Base-by-base conservation (phyloP, 2,113 vertebrate genomes). In the Oceanodroma tethys region DNA sequence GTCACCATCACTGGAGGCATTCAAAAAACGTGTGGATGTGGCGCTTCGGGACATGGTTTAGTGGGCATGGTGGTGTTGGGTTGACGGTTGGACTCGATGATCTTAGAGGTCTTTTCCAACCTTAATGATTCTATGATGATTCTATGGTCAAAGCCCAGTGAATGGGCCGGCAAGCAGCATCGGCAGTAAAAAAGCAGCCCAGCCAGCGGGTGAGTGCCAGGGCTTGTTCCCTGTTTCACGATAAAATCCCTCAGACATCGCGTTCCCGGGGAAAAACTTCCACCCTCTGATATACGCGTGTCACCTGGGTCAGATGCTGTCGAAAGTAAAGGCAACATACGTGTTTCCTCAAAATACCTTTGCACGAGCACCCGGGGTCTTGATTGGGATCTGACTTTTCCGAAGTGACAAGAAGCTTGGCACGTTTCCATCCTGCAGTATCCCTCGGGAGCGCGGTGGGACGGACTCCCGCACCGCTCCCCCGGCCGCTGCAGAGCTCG, bases 231-330 rank as follows among this genome's bases (percentile, higher is more conserved):
- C 30, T 13, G 17, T 4, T 22, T 25, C n/a, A 16, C 4, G 0
- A 48, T 5, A 17, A 76, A 23, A 19, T 43, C 42, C 27, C 13
- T 30, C 56, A 38, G 42, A 19, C 27, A 7, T 12, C 2, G 1
- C 3, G 0, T 34, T 13, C 19, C 42, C 15, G 5, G 22, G 5
- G 18, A 32, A 26, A 55, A 48, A 11, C 9, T 6, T 59, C 67
- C 32, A 10, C 9, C 23, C 38, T 32, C 38, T 15, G 59, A 59
- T n/a, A 32, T 1, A 29, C 3, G 1, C 36, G 2, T 2, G 0
- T 12, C 40, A 27, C 55, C n/a, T 2, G 19, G 38, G 32, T 1
- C 47, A 23, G 26, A 8, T 0, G 5, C 42, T 58, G 42, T 22
- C 2, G 0, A 17, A 30, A 13, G 26, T 21, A 36, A 50, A 73